Evolutionary conservation across 2,888 invertebrate genomes (phyloP), one percentile per base, ranked within the genome.

Genomic region (Drosophila nr. perissopoda): DNA sequence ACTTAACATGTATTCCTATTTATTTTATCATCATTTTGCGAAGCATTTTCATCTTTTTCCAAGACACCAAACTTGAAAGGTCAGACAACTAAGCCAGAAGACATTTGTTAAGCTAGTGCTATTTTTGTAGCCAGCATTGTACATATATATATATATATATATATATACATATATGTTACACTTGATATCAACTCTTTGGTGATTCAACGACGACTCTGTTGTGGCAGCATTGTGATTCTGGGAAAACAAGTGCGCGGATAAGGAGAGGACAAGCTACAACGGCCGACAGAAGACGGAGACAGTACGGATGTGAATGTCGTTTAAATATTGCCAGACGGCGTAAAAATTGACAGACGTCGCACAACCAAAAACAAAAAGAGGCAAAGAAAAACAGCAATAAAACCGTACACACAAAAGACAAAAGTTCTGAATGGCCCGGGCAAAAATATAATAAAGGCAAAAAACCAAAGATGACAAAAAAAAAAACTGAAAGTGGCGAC

Each of bases 251-350:
- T 85, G 88, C 81, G 6, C 31, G 79, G 76, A 83, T 79, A 83
- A 81, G 71, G 59, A 74, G 66, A 38, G 61, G 52, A 66, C 61
- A 38, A 31, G 16, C 25, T 46, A 25, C 25, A 46, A 46, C 25
- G 7, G 25, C 46, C 16, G 57, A 68, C 61, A 51, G 31, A 65
- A 59, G 34, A 34, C 46, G 46, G 38, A 38, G 33, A 48, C 82
- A 83, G 56, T 65, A 79, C 88, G 84, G 84, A 84, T 88, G 88
- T 84, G 85, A 73, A 84, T 85, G 85, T 85, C 85, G 88, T 85
- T 88, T 85, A 83, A 85, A 81, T 81, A 84, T 80, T 71, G 72
- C 75, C 88, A 85, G 85, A 88, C 85, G 76, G 85, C 88, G 81
- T 88, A 76, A 82, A 88, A 84, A 82, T 88, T 88, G 88, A 87